phyloP scores from a whole-genome alignment of 2,797 vertebrate genomes.

The Platyrinchus mystaceus region DNA sequence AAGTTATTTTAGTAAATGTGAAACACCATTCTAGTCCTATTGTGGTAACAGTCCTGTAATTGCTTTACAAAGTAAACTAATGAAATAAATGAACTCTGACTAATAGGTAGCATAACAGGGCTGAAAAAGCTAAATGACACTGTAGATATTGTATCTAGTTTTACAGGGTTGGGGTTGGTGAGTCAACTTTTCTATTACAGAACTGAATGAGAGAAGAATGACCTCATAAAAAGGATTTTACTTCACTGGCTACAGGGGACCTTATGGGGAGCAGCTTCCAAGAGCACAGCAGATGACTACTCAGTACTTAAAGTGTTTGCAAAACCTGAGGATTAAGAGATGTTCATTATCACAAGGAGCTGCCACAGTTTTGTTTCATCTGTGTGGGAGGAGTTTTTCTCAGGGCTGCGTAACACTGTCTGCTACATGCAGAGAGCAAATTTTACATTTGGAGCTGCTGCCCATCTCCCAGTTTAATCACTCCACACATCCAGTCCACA shows the following conservation, averaged over 20 bases:
- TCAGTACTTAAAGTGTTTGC: neutral
- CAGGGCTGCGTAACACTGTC: neutral
- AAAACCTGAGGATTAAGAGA: neutral
- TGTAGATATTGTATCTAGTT: neutral
- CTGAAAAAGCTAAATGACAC: neutral
- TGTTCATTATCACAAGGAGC: neutral
- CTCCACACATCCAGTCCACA: neutral
- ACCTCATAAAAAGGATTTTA: neutral
- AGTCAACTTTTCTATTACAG: neutral
- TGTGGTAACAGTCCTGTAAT: constrained; percentile 55
- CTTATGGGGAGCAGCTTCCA: fast-evolving
- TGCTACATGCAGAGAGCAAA: neutral
- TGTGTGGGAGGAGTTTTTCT: neutral
- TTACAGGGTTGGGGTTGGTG: neutral
- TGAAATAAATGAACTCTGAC: constrained; percentile 62
- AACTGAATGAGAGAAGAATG: neutral
- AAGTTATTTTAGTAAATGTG: constrained; percentile 61
- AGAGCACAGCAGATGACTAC: neutral
- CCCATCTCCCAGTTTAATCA: neutral
- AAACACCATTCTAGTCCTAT: constrained; percentile 41
- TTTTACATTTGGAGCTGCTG: neutral
- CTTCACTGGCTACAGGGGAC: neutral
- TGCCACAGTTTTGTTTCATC: neutral
- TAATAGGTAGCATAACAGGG: constrained; percentile 22
- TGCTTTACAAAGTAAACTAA: constrained; percentile 62